phyloP scores from a whole-genome alignment of 1,140 invertebrate genomes.

The Macrocentrus cingulum region DNA sequence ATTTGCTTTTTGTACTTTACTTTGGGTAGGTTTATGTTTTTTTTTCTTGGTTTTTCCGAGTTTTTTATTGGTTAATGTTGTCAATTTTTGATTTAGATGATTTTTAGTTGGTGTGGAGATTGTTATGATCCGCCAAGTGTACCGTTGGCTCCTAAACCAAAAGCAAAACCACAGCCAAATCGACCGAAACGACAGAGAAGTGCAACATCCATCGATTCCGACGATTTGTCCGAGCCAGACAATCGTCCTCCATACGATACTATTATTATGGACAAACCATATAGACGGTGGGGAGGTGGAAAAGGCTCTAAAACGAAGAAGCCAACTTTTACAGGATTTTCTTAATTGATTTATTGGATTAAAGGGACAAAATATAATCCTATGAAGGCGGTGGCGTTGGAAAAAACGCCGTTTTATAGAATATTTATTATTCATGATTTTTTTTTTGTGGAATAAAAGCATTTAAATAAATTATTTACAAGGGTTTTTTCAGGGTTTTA shows the following conservation, averaged over 20 bases:
- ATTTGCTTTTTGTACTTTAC: background rate
- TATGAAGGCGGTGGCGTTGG: no score
- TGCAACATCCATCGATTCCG: conserved; percentile 36
- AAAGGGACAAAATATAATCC: no score
- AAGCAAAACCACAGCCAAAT: conserved; percentile 26
- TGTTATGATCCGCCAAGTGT: background rate
- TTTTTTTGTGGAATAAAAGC: no score
- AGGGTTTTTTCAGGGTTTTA: no score
- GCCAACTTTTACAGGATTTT: no score
- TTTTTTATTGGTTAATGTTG: background rate
- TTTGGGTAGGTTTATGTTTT: conserved; percentile 16
- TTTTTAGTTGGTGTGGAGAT: conserved; percentile 20
- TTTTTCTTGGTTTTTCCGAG: background rate
- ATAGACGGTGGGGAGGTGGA: conserved; percentile 11
- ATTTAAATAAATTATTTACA: no score
- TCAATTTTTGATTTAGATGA: conserved; percentile 19
- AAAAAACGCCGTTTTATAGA: no score
- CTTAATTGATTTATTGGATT: no score
- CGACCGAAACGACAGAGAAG: conserved; percentile 30
- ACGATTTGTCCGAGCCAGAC: conserved; percentile 36
- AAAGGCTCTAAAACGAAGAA: no score
- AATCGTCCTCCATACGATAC: background rate
- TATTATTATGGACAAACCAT: conserved; percentile 11
- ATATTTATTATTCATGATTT: no score
- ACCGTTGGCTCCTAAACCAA: no score